Conservation (phyloP, 2,797 vertebrate species). For the Pempheris klunzingeri region DNA sequence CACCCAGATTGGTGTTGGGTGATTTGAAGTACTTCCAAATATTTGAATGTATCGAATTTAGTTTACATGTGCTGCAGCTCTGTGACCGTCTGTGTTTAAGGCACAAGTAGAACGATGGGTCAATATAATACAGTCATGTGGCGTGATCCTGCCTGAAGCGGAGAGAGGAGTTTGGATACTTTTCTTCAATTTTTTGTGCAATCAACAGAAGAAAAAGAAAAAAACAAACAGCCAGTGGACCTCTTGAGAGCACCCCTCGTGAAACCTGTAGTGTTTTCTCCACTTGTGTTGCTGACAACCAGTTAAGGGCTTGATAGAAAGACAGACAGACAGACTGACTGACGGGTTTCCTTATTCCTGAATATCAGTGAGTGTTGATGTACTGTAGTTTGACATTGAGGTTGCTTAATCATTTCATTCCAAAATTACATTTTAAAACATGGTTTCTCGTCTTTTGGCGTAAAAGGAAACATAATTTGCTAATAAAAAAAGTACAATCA, state of each 20-base stretch:
- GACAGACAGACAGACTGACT: conserved; percentile 24
- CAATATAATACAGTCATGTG: not conserved
- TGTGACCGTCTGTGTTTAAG: not conserved
- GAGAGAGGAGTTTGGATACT: not conserved
- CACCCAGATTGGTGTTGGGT: not conserved
- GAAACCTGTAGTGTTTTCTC: conserved; percentile 2
- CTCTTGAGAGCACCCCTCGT: not conserved
- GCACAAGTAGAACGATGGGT: not conserved
- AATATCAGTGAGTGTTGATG: conserved; percentile 8
- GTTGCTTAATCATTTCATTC: conserved; percentile 14
- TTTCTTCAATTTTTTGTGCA: not conserved
- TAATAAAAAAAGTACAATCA: not conserved
- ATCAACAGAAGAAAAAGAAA: conserved; percentile 11
- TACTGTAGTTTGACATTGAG: conserved; percentile 2
- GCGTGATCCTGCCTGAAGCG: conserved; percentile 4
- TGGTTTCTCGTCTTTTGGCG: not conserved
- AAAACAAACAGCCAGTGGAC: conserved; percentile 12
- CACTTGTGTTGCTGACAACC: conserved; percentile 23
- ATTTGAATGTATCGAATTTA: conserved; percentile 62
- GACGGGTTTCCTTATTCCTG: conserved; percentile 3
- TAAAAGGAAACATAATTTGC: not conserved
- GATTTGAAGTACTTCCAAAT: conserved; percentile 14
- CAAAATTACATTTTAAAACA: not conserved
- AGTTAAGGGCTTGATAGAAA: conserved; percentile 39
- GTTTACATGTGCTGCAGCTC: conserved; percentile 27